Conservation (phyloP, 2,797 vertebrate genomes). For the Phylloscopus collybita region DNA sequence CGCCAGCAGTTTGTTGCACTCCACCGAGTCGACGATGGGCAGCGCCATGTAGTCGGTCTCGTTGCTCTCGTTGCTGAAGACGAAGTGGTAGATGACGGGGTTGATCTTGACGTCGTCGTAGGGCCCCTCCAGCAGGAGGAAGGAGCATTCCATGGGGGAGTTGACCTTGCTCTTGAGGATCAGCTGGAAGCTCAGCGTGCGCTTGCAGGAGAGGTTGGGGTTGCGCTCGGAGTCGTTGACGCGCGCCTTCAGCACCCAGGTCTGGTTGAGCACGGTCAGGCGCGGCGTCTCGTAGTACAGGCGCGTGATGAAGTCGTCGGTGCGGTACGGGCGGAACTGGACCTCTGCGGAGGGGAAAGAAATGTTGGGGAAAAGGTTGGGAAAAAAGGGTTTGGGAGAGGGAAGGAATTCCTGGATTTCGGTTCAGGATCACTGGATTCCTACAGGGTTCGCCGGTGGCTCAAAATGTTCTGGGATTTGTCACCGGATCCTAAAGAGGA, state of each 20-base stretch:
- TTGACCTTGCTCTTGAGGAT: constrained; percentile 97
- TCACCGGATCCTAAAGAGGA: too few species aligned
- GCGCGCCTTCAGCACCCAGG: constrained; percentile 96
- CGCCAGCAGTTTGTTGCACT: constrained; percentile 99
- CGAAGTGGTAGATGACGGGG: constrained; percentile 95
- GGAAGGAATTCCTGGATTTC: too few species aligned
- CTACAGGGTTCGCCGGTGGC: too few species aligned
- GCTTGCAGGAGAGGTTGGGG: constrained; percentile 98
- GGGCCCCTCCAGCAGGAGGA: constrained; percentile 94
- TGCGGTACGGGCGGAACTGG: constrained; percentile 96
- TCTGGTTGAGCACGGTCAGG: constrained; percentile 97
- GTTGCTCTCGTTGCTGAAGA: constrained; percentile 94
- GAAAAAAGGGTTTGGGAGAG: too few species aligned
- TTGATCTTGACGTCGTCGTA: constrained; percentile 96
- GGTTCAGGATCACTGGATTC: too few species aligned
- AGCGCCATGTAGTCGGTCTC: constrained; percentile 96
- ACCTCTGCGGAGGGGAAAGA: constrained; percentile 79
- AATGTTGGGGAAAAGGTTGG: too few species aligned
- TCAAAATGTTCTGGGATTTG: too few species aligned
- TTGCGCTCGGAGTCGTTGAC: constrained; percentile 98
- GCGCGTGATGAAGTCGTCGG: constrained; percentile 97
- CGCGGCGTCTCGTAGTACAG: constrained; percentile 96
- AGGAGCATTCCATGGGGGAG: constrained; percentile 93
- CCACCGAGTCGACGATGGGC: constrained; percentile 96
- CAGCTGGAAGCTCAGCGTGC: constrained; percentile 97